These are phyloP conservation scores for Eilema sororculum DNA, from an alignment of 2,888 invertebrate genomes.

Conservation along the genomic window DNA sequence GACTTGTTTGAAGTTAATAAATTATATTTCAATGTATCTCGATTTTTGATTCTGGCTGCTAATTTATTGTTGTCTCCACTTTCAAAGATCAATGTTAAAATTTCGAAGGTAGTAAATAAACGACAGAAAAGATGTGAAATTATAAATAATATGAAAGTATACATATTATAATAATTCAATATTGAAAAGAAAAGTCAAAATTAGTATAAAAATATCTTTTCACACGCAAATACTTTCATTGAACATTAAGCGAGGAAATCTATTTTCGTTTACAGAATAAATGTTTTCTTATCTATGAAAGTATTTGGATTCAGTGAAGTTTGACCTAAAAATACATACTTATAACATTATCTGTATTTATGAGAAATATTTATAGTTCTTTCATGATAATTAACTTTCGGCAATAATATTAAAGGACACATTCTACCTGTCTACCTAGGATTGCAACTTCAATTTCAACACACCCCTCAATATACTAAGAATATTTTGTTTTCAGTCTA, in stretches of 20 bases:
- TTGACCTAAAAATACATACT: neutral
- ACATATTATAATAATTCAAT: neutral
- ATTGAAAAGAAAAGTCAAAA: neutral
- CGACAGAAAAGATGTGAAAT: neutral
- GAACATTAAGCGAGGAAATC: no score
- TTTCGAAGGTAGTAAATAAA: no score
- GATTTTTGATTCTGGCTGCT: no score
- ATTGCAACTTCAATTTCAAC: no score
- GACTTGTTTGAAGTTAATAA: no score
- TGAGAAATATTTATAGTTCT: neutral
- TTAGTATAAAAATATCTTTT: neutral
- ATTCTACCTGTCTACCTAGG: no score
- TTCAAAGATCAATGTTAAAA: no score
- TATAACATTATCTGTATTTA: neutral
- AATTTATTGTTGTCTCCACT: no score
- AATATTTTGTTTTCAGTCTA: no score
- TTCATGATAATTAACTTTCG: neutral
- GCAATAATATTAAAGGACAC: neutral
- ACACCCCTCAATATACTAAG: no score
- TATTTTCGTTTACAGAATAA: no score
- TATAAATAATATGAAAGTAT: neutral
- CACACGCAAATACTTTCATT: neutral
- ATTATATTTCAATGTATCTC: no score
- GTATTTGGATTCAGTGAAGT: slow-evolving; percentile 4
- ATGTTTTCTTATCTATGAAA: neutral